A percentile compares a stretch with the other conserved stretches of the same genome.
phyloP scores from a whole-genome alignment of 2,797 vertebrate species.

The Psittacula derbiana region DNA sequence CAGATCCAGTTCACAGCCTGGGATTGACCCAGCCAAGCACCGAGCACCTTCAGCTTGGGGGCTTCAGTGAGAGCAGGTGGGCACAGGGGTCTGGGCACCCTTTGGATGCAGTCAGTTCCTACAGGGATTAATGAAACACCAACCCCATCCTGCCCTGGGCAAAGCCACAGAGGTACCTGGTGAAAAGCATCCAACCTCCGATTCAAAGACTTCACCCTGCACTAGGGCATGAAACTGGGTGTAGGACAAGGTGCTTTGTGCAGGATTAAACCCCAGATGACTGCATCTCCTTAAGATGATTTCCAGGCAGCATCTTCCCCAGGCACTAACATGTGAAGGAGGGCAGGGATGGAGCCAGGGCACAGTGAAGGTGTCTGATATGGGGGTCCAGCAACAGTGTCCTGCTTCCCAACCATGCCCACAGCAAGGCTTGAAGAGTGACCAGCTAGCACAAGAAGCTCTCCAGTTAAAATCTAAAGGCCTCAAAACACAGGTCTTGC shows the following conservation, averaged over 20 bases:
- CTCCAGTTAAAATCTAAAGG: neutral
- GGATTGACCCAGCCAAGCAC: neutral
- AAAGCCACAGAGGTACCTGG: neutral
- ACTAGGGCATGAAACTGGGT: neutral
- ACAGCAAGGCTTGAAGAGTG: neutral
- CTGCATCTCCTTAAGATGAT: neutral
- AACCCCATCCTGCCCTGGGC: accelerated
- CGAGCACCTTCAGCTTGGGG: neutral
- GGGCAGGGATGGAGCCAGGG: accelerated
- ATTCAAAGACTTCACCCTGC: neutral
- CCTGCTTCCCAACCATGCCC: accelerated
- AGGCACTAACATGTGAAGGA: accelerated
- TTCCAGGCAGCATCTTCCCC: neutral
- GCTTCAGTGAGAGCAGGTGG: neutral
- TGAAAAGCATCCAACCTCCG: neutral
- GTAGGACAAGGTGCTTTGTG: neutral
- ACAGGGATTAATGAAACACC: neutral
- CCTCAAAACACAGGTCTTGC: neutral
- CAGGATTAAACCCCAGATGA: neutral
- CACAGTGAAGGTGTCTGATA: accelerated
- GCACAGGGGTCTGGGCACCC: neutral
- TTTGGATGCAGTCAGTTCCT: neutral
- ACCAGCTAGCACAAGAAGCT: accelerated
- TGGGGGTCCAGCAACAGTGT: accelerated
- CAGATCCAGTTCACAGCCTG: neutral